Conservation (phyloP, 1,140 invertebrate species). For the Lasioglossum albipes region DNA sequence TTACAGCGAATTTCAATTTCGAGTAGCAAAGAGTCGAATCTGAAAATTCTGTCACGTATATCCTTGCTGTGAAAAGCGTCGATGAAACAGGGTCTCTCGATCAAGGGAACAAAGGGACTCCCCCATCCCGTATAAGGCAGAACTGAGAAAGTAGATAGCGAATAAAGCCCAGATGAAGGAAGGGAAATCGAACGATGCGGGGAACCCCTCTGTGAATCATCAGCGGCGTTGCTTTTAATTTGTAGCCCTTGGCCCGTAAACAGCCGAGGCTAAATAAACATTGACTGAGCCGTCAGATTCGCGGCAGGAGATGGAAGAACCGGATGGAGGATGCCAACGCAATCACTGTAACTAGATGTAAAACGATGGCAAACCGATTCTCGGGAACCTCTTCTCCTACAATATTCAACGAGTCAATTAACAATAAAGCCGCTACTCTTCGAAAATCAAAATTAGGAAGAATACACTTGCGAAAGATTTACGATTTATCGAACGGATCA, state of each 20-base stretch:
- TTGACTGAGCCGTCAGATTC: slow-evolving; percentile 63
- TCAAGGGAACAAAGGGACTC: neutral
- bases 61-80: neutral
- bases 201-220: slow-evolving; percentile 52
- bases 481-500: too few species aligned
- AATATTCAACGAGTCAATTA: neutral
- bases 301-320: slow-evolving; percentile 42
- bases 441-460: too few species aligned
- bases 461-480: too few species aligned
- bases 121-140: neutral
- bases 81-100: neutral
- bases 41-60: neutral
- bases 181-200: slow-evolving; percentile 49
- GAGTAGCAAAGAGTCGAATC: neutral
- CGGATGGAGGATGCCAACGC: slow-evolving; percentile 45
- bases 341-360: slow-evolving; percentile 57
- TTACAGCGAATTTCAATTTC: neutral
- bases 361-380: slow-evolving; percentile 45
- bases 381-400: neutral
- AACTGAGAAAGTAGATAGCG: slow-evolving; percentile 23
- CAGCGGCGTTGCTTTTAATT: slow-evolving; percentile 63
- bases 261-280: slow-evolving; percentile 63
- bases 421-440: too few species aligned
- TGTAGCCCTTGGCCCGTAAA: slow-evolving; percentile 58
- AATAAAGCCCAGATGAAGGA: slow-evolving; percentile 11